Evolutionary conservation across 2,113 vertebrate species (phyloP).

Genomic region (Chaenocephalus aceratus): DNA sequence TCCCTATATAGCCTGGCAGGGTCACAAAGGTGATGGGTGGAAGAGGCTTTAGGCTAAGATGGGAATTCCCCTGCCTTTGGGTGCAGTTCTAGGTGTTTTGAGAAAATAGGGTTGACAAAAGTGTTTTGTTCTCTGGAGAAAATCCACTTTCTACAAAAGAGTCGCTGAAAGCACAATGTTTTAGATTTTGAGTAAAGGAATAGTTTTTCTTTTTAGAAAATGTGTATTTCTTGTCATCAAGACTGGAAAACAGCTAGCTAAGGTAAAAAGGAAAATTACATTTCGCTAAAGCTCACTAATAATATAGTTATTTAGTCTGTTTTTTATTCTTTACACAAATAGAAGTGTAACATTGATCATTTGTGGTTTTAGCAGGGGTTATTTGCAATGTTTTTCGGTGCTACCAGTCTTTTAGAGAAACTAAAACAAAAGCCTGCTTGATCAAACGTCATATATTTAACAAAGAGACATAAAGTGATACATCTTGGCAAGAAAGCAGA

Average conservation of each 20-base stretch:
- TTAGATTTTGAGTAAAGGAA: neutral
- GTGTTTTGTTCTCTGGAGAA: slow-evolving; percentile 1
- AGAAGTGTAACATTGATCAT: too few species aligned
- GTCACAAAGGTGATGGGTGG: slow-evolving; percentile 48
- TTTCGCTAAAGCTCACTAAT: too few species aligned
- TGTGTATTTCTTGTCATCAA: neutral
- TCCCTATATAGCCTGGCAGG: slow-evolving; percentile 44
- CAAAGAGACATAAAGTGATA: neutral
- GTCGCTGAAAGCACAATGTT: neutral
- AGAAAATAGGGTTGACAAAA: slow-evolving; percentile 9
- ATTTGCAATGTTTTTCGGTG: too few species aligned
- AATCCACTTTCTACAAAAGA: neutral
- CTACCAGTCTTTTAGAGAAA: too few species aligned
- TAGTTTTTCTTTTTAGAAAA: neutral
- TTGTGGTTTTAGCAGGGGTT: too few species aligned
- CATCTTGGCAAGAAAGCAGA: neutral
- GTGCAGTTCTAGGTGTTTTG: slow-evolving; percentile 13
- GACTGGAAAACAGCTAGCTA: too few species aligned
- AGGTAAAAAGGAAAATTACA: too few species aligned
- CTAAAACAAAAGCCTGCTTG: neutral
- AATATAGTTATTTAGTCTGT: too few species aligned
- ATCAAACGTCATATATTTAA: neutral
- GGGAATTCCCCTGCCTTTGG: slow-evolving; percentile 57
- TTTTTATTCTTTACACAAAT: too few species aligned
- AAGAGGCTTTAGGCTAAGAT: slow-evolving; percentile 15